phyloP scores from a whole-genome alignment of 2,113 vertebrate genomes.

The Semnornis frantzii region DNA sequence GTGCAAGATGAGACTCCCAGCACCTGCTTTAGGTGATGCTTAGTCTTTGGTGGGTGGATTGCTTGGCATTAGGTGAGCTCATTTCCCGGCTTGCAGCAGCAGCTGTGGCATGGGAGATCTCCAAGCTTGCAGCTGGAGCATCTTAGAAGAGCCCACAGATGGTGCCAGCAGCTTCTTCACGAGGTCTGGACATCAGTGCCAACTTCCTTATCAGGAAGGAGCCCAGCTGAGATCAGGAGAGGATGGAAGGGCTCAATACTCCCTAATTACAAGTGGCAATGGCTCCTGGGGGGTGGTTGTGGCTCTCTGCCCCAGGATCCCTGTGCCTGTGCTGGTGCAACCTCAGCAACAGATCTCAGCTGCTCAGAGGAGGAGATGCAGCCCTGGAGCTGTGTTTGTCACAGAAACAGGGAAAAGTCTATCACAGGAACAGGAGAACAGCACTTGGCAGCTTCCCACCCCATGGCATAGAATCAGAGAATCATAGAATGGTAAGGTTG shows the following conservation, averaged over 20 bases:
- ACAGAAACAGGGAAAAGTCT: neutral
- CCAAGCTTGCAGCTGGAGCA: neutral
- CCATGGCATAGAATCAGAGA: neutral
- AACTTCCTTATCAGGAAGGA: neutral
- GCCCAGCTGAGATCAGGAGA: neutral
- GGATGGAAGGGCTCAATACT: neutral
- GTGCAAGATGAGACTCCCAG: neutral
- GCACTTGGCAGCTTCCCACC: neutral
- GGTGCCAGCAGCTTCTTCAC: accelerated
- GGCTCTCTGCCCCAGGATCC: neutral
- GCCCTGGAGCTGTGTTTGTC: neutral
- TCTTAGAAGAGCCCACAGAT: neutral
- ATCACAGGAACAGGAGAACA: neutral
- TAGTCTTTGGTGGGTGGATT: neutral
- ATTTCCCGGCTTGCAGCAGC: neutral
- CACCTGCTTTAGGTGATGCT: neutral
- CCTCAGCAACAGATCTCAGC: neutral
- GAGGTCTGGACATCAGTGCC: neutral
- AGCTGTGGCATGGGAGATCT: neutral
- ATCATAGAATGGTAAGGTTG: too few relatives aligned
- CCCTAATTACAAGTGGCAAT: neutral
- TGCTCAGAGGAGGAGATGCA: neutral
- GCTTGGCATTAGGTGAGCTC: neutral
- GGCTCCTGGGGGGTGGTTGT: neutral
- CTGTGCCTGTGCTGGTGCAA: neutral